Evolutionary conservation across 2,113 vertebrate species (phyloP).

Genomic region (Haplochromis burtoni): DNA sequence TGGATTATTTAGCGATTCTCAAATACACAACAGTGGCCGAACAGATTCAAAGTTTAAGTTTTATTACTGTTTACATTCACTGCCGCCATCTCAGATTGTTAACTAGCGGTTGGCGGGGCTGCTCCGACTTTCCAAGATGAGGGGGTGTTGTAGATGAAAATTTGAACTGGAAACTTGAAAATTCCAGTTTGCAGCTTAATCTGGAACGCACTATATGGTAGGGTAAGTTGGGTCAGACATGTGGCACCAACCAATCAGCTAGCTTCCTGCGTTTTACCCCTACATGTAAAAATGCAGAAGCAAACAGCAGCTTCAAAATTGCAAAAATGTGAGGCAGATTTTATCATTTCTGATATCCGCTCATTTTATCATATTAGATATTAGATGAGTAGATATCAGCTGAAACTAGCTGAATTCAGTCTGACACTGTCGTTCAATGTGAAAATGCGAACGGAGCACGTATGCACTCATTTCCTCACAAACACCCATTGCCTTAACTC

Average conservation of each 20-base stretch:
- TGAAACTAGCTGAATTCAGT: background rate
- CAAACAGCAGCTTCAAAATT: background rate
- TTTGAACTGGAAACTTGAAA: background rate
- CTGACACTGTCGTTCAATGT: background rate
- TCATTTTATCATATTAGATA: background rate
- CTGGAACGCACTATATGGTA: accelerated
- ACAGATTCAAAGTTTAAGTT: background rate
- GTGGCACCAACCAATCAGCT: background rate
- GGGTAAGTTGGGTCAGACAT: background rate
- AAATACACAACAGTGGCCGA: background rate
- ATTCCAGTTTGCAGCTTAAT: background rate
- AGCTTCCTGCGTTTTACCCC: accelerated
- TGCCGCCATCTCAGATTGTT: background rate
- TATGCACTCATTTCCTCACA: background rate
- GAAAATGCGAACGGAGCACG: background rate
- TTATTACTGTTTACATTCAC: background rate
- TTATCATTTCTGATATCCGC: accelerated
- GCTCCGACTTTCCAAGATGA: background rate
- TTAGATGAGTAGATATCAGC: background rate
- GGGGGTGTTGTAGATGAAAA: background rate
- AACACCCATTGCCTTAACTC: background rate
- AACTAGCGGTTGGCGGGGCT: background rate
- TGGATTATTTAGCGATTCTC: background rate
- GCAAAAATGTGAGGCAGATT: background rate
- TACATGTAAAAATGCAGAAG: background rate